These are phyloP conservation scores for Orchestes rusci DNA, from an alignment of 2,888 invertebrate species.

Conservation along the genomic window DNA sequence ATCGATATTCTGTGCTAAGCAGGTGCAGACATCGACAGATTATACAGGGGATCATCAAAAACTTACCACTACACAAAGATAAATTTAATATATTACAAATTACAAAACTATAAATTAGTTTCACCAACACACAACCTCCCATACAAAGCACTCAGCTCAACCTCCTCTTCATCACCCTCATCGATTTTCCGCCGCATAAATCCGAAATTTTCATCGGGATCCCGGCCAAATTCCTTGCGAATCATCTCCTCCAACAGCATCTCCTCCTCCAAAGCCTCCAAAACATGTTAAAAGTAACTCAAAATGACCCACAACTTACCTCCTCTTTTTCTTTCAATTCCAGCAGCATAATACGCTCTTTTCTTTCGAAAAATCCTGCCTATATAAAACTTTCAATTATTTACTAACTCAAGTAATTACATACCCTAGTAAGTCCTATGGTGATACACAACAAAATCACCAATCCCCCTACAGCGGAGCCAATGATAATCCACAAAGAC, in stretches of 20 bases:
- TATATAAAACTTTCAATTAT: slow-evolving; percentile 5
- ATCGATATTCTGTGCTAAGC: too few species aligned
- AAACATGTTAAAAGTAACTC: not conserved
- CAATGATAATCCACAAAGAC: slow-evolving; percentile 15
- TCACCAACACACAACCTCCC: too few species aligned
- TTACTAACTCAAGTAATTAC: not conserved
- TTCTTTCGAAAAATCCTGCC: slow-evolving; percentile 20
- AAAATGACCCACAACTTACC: slow-evolving; percentile 4
- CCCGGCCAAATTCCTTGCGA: slow-evolving; percentile 14
- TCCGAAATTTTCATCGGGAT: too few species aligned
- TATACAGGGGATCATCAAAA: too few species aligned
- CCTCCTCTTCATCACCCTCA: too few species aligned
- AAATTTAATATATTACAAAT: too few species aligned
- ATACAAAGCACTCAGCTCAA: too few species aligned
- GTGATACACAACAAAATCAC: slow-evolving; percentile 14
- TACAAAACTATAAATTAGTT: too few species aligned
- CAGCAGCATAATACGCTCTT: slow-evolving; percentile 13
- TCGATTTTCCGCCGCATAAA: too few species aligned
- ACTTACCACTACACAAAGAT: too few species aligned
- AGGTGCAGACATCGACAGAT: too few species aligned
- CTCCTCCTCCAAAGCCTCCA: slow-evolving; percentile 18
- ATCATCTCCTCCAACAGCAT: slow-evolving; percentile 16
- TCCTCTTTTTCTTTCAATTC: slow-evolving; percentile 14
- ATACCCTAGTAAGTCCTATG: slow-evolving; percentile 11
- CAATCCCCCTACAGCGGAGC: slow-evolving; percentile 12